Base-by-base conservation (phyloP, 1,140 invertebrate species). In the Chrysoperla carnea region DNA sequence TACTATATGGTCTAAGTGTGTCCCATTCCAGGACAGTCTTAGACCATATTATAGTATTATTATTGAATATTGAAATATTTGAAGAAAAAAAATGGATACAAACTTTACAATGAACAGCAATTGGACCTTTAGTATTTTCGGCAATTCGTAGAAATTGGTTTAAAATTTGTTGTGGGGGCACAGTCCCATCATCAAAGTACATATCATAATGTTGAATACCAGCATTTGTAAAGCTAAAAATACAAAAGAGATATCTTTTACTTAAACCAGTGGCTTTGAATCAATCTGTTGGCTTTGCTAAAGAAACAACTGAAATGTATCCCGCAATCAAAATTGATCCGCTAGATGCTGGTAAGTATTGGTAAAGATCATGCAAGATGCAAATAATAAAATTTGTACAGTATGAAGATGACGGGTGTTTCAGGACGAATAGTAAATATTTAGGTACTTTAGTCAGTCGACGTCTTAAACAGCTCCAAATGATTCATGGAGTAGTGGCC, bases 41-140 rank as follows among this genome's bases (percentile, higher is more conserved):
- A n/a, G n/a, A n/a, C n/a, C n/a, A n/a, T n/a, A n/a, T n/a, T n/a
- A n/a, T n/a, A n/a, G n/a, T n/a, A n/a, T n/a, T n/a, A n/a, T n/a
- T n/a, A n/a, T n/a, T n/a, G n/a, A n/a, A n/a, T n/a, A n/a, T n/a
- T n/a, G n/a, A n/a, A n/a, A n/a, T n/a, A n/a, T n/a, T n/a, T n/a
- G n/a, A n/a, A n/a, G n/a, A n/a, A n/a, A n/a, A n/a, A n/a, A n/a
- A 23, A 23, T 23, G 17, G 2, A 37, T 37, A 45, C 28, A 56
- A 75, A 81, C 81, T 73, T 87, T 87, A 56, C 85, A 89, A 58
- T 89, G 85, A 5, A 89, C 76, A 17, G 83, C 85, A 44, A 90
- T 70, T 6, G 72, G 80, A 37, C 84, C 84, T 40, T 66, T 64
- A 11, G 76, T 68, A 46, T 60, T 69, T 65, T 90, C 84, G 35